These are phyloP conservation scores for Eupithecia inturbata DNA, from an alignment of 2,888 invertebrate genomes.

Conservation along the genomic window DNA sequence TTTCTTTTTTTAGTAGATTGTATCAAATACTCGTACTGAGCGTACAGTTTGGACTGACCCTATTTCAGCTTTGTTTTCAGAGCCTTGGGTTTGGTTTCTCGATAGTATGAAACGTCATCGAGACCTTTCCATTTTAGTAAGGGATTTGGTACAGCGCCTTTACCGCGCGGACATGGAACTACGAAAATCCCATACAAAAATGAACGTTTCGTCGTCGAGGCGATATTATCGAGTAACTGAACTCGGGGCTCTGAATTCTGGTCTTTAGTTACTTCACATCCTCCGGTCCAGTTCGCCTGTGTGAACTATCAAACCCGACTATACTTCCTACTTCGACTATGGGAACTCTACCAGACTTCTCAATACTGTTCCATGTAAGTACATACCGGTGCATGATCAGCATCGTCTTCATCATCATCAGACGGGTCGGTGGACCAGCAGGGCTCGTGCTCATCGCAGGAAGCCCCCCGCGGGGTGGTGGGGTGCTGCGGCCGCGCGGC, in stretches of 20 bases:
- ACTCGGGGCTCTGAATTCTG: not conserved
- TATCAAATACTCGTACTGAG: not conserved
- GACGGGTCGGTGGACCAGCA: conserved; percentile 97
- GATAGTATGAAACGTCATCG: not conserved
- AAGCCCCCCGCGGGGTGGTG: conserved; percentile 64
- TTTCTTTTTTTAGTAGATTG: not conserved
- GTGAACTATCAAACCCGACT: not conserved
- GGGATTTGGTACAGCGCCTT: not conserved
- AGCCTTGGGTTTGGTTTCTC: not conserved
- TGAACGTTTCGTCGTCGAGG: not conserved
- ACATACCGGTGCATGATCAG: conserved; percentile 84
- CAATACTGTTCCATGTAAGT: not conserved
- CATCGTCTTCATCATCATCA: conserved; percentile 94
- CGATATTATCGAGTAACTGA: not conserved
- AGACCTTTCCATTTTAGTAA: not conserved
- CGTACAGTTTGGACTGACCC: not conserved
- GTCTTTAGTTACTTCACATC: conserved; percentile 1
- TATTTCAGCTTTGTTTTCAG: not conserved
- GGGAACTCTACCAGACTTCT: not conserved
- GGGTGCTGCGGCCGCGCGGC: conserved; percentile 51
- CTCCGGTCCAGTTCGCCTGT: not conserved
- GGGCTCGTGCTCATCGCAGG: conserved; percentile 85
- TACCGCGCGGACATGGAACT: not conserved
- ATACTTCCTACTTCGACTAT: not conserved
- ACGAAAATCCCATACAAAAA: not conserved